Base-by-base conservation (phyloP, 2,113 vertebrate species). In the Addax nasomaculatus region DNA sequence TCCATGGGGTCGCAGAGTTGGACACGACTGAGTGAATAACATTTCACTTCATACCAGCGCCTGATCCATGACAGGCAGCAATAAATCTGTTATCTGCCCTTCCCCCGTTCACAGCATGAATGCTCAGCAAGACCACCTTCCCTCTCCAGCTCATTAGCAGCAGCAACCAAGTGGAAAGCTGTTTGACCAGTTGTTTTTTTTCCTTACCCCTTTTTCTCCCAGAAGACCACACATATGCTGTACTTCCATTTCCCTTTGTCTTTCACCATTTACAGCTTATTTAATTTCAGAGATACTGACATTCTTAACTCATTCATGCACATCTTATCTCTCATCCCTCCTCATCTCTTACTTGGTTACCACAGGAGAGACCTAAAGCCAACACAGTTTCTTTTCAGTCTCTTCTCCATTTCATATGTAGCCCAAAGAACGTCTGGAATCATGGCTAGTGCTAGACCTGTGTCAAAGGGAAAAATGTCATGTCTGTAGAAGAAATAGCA, bases 141-240 rank as follows among this genome's bases (percentile, higher is more conserved):
- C 81, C 81, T 81, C 78, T 80, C 30, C 13, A 53, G 89, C 67
- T 94, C 95, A 51, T 81, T 43, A 94, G 88, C 76, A 85, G 36
- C 33, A 30, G 39, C 86, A 57, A 43, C 89, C 81, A 85, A 43
- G 78, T 67, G 49, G 64, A 93, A 97, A 97, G 51, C 79, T 47
- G 6, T 80, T 25, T 39, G 76, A 45, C 81, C 57, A 25, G 2
- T 4, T 64, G 60, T 21, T 76, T 64, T 36, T 55, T 87, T 73
- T 70, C 3, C 33, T 60, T 21, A 14, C 15, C 39, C 2, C 73
- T 30, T 80, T 76, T 90, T 36, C 62, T 94, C 58, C 73, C 83
- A 47, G 53, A 93, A 89, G 86, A 62, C 89, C 57, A 78, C 67
- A 83, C 7, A 3, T 10, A 25, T 8, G 7, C 25, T 25, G 0